phyloP scores from a whole-genome alignment of 2,888 invertebrate genomes.

The Diaphora mendica region DNA sequence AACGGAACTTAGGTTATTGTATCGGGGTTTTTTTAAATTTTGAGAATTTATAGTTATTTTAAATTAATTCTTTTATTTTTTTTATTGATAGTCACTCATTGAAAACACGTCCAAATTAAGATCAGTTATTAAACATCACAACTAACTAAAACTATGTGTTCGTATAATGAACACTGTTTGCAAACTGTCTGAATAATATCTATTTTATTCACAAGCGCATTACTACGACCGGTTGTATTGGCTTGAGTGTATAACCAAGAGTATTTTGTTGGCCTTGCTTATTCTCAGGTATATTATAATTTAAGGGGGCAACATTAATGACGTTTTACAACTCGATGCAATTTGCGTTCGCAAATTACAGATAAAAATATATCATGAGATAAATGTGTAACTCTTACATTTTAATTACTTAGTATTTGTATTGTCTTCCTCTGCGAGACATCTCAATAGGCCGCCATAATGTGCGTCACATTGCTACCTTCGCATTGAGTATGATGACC shows the following conservation, averaged over 20 bases:
- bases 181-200: not conserved
- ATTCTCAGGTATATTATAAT: not conserved
- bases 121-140: not conserved
- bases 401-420: too few species aligned
- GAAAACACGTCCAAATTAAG: not conserved
- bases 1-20: too few species aligned
- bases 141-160: not conserved
- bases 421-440: too few species aligned
- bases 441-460: too few species aligned
- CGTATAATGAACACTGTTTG: not conserved
- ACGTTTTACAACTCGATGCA: not conserved
- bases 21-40: too few species aligned
- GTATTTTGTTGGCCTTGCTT: constrained; percentile 3
- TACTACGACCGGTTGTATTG: not conserved
- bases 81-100: too few species aligned
- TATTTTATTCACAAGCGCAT: not conserved
- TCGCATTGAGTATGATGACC: too few species aligned
- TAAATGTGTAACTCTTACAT: too few species aligned
- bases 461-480: too few species aligned
- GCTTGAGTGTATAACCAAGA: not conserved
- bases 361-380: too few species aligned
- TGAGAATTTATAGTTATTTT: too few species aligned
- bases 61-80: too few species aligned
- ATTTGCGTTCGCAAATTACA: not conserved
- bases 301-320: not conserved